Evolutionary conservation across 2,113 vertebrate species (phyloP).

Genomic region (Genyomyrus donnyi): DNA sequence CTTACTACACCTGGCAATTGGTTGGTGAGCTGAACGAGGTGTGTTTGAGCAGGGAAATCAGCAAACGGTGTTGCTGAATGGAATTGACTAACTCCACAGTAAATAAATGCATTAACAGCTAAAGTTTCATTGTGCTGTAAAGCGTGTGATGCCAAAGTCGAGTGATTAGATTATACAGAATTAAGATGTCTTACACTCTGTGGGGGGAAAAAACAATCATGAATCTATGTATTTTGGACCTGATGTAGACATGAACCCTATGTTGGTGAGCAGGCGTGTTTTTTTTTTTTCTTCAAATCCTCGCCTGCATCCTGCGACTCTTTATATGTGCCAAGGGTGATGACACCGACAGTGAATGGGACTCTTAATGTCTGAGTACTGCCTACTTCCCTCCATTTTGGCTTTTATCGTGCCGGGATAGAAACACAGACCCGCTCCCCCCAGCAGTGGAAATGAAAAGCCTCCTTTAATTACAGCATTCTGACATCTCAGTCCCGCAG

Average conservation of each 20-base stretch:
- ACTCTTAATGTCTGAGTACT: background rate
- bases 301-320: background rate
- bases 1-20: too few relatives aligned
- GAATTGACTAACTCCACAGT: background rate
- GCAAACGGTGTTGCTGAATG: background rate
- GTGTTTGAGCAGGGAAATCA: background rate
- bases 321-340: background rate
- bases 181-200: background rate
- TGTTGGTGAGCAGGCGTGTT: background rate
- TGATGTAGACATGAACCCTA: background rate
- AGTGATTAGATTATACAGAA: too few relatives aligned
- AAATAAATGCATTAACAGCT: background rate
- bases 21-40: background rate
- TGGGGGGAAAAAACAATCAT: background rate
- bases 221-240: too few relatives aligned
- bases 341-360: background rate
- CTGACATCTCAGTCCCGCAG: background rate
- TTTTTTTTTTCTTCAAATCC: background rate
- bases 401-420: background rate
- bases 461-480: constrained; percentile 10
- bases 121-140: background rate
- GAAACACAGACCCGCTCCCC: background rate
- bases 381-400: background rate
- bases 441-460: background rate
- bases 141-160: background rate